Evolutionary conservation across 2,797 vertebrate genomes (phyloP).

Genomic region (Ispidina picta): DNA sequence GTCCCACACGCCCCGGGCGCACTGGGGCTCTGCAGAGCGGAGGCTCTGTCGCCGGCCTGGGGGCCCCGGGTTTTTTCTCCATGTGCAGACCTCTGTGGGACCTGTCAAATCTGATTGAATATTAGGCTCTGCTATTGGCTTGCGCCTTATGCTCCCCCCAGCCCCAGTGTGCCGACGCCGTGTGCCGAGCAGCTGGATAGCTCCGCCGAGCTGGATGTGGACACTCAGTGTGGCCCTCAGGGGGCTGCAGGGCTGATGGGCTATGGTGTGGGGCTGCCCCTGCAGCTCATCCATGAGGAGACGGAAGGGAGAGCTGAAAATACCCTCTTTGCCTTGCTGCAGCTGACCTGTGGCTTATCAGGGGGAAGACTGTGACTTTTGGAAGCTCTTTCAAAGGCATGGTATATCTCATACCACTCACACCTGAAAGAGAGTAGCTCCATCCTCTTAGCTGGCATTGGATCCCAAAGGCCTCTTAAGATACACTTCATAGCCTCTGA

Average conservation of each 20-base stretch:
- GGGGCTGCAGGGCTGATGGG: neutral
- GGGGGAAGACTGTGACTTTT: neutral
- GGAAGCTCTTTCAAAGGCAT: neutral
- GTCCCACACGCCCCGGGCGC: fast-evolving
- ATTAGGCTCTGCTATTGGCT: neutral
- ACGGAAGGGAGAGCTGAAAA: neutral
- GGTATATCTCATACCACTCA: neutral
- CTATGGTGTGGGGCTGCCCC: neutral
- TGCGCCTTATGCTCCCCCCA: neutral
- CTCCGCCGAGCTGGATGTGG: fast-evolving
- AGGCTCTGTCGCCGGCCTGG: neutral
- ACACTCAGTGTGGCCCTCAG: fast-evolving
- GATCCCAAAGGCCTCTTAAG: neutral
- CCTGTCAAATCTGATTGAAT: neutral
- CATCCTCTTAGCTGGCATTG: neutral
- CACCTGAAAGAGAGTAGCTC: neutral
- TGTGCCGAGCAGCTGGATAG: fast-evolving
- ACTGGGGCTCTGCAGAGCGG: neutral
- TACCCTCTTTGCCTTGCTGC: neutral
- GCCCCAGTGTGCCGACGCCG: fast-evolving
- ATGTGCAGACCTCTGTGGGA: neutral
- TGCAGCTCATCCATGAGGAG: neutral
- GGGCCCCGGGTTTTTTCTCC: neutral
- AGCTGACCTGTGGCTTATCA: neutral
- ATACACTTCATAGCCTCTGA: fast-evolving